Evolutionary conservation across 2,888 invertebrate species (phyloP).

Genomic region (Omphaloscelis lunosa): DNA sequence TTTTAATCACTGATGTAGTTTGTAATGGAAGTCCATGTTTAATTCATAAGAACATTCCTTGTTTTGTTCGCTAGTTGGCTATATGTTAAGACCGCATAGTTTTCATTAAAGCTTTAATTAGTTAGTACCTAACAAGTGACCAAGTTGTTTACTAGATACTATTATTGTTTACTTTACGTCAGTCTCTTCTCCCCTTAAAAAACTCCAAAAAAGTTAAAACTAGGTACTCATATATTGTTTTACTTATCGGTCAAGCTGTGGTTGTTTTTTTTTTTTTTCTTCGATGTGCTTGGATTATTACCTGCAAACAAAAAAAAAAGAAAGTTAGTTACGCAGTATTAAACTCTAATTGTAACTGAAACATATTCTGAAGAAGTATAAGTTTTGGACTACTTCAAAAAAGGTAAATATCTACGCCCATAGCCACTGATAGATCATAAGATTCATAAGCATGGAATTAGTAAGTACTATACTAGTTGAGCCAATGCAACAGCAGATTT

Average conservation of each 20-base stretch:
- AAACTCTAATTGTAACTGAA: not conserved
- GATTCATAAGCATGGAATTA: not conserved
- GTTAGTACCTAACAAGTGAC: not conserved
- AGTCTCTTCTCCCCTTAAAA: not conserved
- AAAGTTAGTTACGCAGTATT: constrained; percentile 11
- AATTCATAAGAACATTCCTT: constrained; percentile 9
- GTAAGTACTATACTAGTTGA: not conserved
- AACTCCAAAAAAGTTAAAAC: not conserved
- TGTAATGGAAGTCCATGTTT: constrained; percentile 11
- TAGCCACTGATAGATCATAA: not conserved
- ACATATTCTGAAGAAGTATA: not conserved
- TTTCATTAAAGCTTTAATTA: constrained; percentile 24
- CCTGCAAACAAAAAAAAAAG: constrained; percentile 57
- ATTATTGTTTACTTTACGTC: not conserved
- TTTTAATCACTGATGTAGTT: not conserved
- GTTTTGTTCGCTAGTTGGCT: constrained; percentile 3
- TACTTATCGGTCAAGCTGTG: not conserved
- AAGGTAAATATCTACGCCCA: not conserved
- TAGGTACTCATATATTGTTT: not conserved
- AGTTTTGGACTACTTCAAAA: not conserved
- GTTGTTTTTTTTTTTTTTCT: not conserved
- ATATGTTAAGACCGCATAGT: not conserved
- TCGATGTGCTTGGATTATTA: constrained; percentile 39
- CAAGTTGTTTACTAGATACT: not conserved
- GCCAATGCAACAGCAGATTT: not conserved